Conservation (phyloP, 1,140 invertebrate genomes). For the Drosophila punjabiensis region DNA sequence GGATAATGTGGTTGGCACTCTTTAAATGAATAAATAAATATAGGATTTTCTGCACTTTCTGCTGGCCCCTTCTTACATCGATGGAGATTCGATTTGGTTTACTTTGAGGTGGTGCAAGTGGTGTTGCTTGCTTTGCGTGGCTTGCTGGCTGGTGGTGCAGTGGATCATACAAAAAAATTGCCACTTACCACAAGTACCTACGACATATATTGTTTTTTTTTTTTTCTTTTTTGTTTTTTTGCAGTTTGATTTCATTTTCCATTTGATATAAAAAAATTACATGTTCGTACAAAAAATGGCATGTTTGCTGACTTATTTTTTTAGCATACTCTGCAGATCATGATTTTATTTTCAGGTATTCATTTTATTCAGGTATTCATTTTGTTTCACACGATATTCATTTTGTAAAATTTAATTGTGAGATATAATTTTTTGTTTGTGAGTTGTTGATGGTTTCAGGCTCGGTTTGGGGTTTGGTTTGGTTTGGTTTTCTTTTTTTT, state of each 20-base stretch:
- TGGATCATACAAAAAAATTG: conserved; percentile 65
- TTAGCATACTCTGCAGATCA: conserved; percentile 29
- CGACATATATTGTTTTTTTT: conserved; percentile 17
- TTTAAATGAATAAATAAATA: conserved; percentile 28
- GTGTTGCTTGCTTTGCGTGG: conserved; percentile 18
- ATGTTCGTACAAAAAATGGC: conserved; percentile 65
- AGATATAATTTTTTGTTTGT: conserved; percentile 56
- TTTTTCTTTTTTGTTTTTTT: conserved; percentile 7
- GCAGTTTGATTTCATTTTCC: conserved; percentile 42
- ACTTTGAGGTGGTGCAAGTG: conserved; percentile 20
- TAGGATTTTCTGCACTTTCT: conserved; percentile 23
- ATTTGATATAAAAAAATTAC: conserved; percentile 59
- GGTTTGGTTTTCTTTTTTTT: conserved; percentile 17
- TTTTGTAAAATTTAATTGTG: conserved; percentile 67
- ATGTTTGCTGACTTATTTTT: conserved; percentile 34
- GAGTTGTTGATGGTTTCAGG: conserved; percentile 35
- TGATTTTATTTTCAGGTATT: conserved; percentile 40
- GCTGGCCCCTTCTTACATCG: conserved; percentile 11
- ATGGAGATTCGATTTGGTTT: conserved; percentile 1
- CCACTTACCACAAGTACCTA: conserved; percentile 72
- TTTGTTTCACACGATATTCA: conserved; percentile 62
- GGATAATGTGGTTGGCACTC: conserved; percentile 16
- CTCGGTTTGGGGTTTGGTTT: conserved; percentile 21
- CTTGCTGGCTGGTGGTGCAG: conserved; percentile 18
- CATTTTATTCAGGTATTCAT: conserved; percentile 63